Percentiles rank a stretch among this genome's conserved stretches.
Conservation (phyloP, 2,888 invertebrate species). For the Xylocampa areola region DNA sequence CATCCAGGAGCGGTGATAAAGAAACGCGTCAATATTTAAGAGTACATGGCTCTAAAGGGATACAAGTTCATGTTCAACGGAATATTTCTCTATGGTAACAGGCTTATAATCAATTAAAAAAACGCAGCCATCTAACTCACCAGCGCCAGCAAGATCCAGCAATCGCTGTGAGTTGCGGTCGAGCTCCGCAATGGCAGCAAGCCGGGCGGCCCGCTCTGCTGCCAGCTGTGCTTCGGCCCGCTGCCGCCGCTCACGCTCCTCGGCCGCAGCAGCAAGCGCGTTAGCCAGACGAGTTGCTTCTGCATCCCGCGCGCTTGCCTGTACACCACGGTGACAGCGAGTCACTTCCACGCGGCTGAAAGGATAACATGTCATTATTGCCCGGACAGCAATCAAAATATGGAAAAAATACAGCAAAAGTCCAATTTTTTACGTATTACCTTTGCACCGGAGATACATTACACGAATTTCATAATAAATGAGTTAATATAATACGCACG, state of each 20-base stretch:
- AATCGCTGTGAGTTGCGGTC: constrained; percentile 93
- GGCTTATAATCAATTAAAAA: too few relatives aligned
- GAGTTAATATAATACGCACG: constrained; percentile 17
- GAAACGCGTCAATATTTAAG: too few relatives aligned
- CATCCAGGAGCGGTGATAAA: too few relatives aligned
- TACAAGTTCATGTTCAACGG: too few relatives aligned
- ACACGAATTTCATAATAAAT: constrained; percentile 33
- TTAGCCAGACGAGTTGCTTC: constrained; percentile 91
- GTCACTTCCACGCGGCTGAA: constrained; percentile 77
- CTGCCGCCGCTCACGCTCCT: constrained; percentile 89
- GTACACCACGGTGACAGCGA: constrained; percentile 90
- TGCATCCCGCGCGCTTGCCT: constrained; percentile 91
- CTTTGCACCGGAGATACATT: constrained; percentile 12
- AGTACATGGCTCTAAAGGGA: too few relatives aligned
- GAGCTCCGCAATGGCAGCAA: constrained; percentile 93
- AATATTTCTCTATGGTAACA: too few relatives aligned
- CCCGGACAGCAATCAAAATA: not conserved
- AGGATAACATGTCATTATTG: not conserved
- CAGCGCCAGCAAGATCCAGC: constrained; percentile 89
- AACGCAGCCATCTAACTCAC: constrained; percentile 67
- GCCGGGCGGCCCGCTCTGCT: constrained; percentile 92
- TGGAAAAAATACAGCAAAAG: not conserved
- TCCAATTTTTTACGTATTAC: not conserved
- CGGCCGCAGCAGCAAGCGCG: constrained; percentile 91
- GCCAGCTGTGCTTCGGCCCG: constrained; percentile 91